Conservation (phyloP, 1,140 invertebrate species). For the Melitaea cinxia region DNA sequence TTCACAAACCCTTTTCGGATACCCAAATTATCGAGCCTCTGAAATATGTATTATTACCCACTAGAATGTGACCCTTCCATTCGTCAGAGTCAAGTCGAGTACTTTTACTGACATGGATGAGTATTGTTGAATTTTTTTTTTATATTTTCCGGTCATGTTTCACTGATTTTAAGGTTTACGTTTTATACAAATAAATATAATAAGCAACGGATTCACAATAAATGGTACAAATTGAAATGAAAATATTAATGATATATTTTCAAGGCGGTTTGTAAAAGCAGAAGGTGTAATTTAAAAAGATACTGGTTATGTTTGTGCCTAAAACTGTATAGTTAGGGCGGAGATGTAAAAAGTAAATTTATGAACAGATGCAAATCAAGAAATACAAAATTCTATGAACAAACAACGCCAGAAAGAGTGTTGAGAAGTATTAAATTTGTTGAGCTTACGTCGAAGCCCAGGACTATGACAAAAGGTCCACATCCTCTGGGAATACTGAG, state of each 20-base stretch:
- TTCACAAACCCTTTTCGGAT: constrained; percentile 20
- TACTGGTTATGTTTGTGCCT: too few species aligned
- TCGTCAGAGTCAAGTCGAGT: constrained; percentile 9
- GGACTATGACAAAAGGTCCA: constrained; percentile 50
- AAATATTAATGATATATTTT: too few species aligned
- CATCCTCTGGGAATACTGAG: constrained; percentile 44
- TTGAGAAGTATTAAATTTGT: constrained; percentile 37
- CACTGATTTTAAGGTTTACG: background rate
- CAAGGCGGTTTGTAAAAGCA: too few species aligned
- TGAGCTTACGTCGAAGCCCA: constrained; percentile 38
- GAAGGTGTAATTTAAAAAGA: too few species aligned
- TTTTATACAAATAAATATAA: too few species aligned
- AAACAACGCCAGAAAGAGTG: constrained; percentile 32
- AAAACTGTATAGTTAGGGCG: too few species aligned
- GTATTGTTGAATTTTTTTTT: background rate
- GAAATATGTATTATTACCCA: constrained; percentile 33
- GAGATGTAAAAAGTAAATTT: background rate
- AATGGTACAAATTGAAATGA: too few species aligned
- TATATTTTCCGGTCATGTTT: background rate
- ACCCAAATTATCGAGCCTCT: constrained; percentile 28
- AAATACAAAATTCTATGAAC: background rate
- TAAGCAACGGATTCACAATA: too few species aligned
- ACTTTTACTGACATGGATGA: background rate
- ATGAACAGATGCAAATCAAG: background rate
- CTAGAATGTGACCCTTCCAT: constrained; percentile 26